Conservation (phyloP, 2,888 invertebrate genomes). For the Tribolium freemani region DNA sequence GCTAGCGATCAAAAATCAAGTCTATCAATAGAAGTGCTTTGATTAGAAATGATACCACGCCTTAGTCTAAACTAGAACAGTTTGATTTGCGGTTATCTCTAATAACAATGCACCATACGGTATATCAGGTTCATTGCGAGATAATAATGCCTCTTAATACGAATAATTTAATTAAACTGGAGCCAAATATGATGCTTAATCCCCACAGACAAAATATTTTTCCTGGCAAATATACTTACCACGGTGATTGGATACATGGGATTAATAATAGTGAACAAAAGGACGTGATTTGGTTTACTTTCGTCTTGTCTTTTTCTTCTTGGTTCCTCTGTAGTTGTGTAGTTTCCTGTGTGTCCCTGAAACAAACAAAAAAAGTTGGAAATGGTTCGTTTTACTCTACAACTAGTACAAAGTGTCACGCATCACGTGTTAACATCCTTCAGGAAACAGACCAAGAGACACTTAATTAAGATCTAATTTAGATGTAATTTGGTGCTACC, state of each 20-base stretch:
- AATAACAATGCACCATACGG: not conserved
- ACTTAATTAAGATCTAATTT: not conserved
- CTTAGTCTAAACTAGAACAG: not conserved
- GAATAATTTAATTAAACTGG: not conserved
- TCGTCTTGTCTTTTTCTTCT: conserved; percentile 84
- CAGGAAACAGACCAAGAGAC: not conserved
- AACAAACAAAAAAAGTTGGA: conserved; percentile 44
- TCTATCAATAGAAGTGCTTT: not conserved
- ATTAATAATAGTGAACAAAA: conserved; percentile 97
- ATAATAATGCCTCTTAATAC: not conserved
- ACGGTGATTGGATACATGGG: conserved; percentile 99
- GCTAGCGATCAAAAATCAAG: not conserved
- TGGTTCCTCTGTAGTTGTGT: conserved; percentile 73
- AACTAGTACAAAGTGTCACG: not conserved
- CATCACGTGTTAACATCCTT: not conserved
- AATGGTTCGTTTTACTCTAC: not conserved
- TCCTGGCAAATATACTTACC: conserved; percentile 78
- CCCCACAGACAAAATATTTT: not conserved
- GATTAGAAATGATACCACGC: not conserved
- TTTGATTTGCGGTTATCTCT: not conserved
- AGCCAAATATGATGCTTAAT: not conserved
- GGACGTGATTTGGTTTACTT: conserved; percentile 94
- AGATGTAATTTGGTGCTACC: not conserved
- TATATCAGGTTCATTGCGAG: not conserved
- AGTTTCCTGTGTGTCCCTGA: conserved; percentile 63